Percentiles rank a stretch among this genome's conserved stretches.
Evolutionary conservation across 2,797 vertebrate species (phyloP).

Genomic region (Microchirus variegatus): DNA sequence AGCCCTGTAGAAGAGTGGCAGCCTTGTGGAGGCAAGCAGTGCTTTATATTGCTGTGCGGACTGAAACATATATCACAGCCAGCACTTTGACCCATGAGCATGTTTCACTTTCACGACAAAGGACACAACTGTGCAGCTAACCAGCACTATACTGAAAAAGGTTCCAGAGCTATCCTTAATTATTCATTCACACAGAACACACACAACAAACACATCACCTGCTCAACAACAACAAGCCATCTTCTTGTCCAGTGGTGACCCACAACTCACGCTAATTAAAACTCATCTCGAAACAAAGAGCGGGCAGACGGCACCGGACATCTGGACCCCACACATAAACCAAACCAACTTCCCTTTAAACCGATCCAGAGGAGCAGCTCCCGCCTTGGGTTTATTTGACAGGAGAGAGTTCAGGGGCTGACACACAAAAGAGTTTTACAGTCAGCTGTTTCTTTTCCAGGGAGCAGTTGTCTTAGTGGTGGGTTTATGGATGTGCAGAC

Average conservation of each 20-base stretch:
- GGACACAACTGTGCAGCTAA: not conserved
- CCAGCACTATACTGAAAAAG: no score
- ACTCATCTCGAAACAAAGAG: no score
- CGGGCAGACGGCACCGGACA: conserved; percentile 13
- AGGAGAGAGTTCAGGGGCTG: conserved; percentile 48
- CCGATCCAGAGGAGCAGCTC: conserved; percentile 40
- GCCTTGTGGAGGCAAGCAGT: conserved; percentile 54
- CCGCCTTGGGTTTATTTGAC: conserved; percentile 68
- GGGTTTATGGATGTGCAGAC: conserved; percentile 50
- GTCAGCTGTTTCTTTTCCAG: conserved; percentile 70
- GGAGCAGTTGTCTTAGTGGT: conserved; percentile 47
- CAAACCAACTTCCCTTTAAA: conserved; percentile 53
- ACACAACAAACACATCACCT: no score
- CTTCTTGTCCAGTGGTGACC: no score
- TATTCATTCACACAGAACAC: no score
- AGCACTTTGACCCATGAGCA: no score
- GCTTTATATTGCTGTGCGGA: conserved; percentile 38
- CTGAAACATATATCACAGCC: conserved; percentile 30
- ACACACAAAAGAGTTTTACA: conserved; percentile 59
- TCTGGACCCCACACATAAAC: conserved; percentile 58
- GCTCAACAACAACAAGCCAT: no score
- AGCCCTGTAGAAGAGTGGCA: conserved; percentile 55
- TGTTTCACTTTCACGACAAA: conserved; percentile 2
- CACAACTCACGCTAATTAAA: no score
- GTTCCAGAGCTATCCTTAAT: no score